Conservation (phyloP, 2,797 vertebrate species). For the Agapornis canus region DNA sequence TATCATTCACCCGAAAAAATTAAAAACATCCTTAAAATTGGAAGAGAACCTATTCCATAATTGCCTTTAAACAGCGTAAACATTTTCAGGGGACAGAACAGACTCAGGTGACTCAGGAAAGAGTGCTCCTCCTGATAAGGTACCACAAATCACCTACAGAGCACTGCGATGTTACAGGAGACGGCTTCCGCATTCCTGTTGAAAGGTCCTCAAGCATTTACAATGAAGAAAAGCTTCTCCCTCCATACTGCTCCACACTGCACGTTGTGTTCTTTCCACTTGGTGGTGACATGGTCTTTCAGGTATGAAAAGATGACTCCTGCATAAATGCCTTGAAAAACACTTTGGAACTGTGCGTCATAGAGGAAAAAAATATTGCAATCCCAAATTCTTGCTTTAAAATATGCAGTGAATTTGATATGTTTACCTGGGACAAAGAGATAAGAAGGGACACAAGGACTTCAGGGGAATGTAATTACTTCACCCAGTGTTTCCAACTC, state of each 20-base stretch:
- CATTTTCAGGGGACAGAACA: background rate
- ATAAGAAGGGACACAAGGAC: background rate
- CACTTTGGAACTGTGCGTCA: background rate
- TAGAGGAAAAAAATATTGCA: background rate
- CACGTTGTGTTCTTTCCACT: slow-evolving; percentile 50
- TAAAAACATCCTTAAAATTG: background rate
- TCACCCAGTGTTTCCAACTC: background rate
- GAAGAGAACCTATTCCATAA: background rate
- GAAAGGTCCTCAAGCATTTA: background rate
- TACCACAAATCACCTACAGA: background rate
- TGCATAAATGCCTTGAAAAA: background rate
- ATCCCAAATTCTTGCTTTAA: background rate
- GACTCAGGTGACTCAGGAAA: background rate
- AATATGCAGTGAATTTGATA: background rate
- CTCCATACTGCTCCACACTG: background rate
- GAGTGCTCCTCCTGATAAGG: background rate
- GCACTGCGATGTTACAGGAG: background rate
- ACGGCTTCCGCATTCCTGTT: background rate
- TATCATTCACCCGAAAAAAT: background rate
- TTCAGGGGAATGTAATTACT: background rate
- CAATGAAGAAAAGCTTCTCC: background rate
- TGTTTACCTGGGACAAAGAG: background rate
- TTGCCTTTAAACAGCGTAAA: background rate
- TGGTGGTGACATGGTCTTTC: slow-evolving; percentile 23
- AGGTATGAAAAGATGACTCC: slow-evolving; percentile 9